Percentiles rank a stretch among this genome's conserved stretches.
These are phyloP conservation scores for Chaetops frenatus DNA, from an alignment of 2,113 vertebrate species.

Conservation along the genomic window DNA sequence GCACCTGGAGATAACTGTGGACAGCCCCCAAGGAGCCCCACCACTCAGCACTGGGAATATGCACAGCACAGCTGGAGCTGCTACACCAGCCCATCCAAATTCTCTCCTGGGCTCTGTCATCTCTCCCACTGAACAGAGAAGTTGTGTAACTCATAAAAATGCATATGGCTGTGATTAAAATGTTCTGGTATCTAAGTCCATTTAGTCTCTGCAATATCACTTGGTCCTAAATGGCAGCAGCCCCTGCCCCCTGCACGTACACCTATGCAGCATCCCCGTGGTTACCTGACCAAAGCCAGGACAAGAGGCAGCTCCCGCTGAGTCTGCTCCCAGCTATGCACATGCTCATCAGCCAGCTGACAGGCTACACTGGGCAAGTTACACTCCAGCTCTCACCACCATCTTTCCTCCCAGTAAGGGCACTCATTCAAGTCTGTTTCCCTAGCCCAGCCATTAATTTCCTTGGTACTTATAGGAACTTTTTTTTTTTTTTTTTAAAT, in stretches of 20 bases:
- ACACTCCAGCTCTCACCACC: not conserved
- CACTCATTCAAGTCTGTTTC: not conserved
- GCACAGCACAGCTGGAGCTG: not conserved
- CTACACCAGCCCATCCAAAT: accelerated
- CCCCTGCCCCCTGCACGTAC: accelerated
- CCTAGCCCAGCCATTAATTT: not conserved
- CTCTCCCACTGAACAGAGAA: not conserved
- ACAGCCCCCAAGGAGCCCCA: not conserved
- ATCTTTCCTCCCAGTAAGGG: not conserved
- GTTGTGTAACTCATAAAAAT: not conserved
- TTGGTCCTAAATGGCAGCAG: not conserved
- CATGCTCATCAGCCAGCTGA: not conserved
- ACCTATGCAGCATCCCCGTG: not conserved
- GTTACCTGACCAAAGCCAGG: not conserved
- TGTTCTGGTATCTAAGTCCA: not conserved
- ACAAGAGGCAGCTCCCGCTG: not conserved
- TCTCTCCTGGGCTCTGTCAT: not conserved
- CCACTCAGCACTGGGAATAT: not conserved
- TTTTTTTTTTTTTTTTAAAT: not conserved
- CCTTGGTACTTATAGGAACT: not conserved
- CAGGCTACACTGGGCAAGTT: not conserved
- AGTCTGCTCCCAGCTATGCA: not conserved
- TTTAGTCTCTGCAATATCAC: not conserved
- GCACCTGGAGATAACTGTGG: not conserved
- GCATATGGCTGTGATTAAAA: not conserved